phyloP scores from a whole-genome alignment of 2,113 vertebrate species.

The Triplophysa dalaica region DNA sequence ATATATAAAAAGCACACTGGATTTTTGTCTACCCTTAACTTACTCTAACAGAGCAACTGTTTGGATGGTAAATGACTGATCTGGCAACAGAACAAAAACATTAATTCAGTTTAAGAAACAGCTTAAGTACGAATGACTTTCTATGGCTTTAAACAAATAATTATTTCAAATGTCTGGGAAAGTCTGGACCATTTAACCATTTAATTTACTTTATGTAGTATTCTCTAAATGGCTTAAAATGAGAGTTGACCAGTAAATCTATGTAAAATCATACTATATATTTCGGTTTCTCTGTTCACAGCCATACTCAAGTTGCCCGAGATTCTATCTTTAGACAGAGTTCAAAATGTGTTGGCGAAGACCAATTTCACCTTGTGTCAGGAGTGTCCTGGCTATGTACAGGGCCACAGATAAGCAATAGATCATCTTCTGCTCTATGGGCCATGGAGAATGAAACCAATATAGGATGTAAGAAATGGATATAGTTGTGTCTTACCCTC shows the following conservation, averaged over 20 bases:
- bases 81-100: too few species aligned
- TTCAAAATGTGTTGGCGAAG: constrained; percentile 62
- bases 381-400: constrained; percentile 36
- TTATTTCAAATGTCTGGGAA: too few species aligned
- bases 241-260: constrained; percentile 11
- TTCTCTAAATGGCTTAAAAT: neutral
- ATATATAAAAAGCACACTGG: too few species aligned
- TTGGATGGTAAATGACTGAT: too few species aligned
- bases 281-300: constrained; percentile 4
- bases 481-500: constrained; percentile 5
- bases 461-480: constrained; percentile 38
- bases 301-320: neutral
- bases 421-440: constrained; percentile 53
- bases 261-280: constrained; percentile 14
- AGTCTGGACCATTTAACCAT: too few species aligned
- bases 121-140: too few species aligned
- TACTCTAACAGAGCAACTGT: too few species aligned
- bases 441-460: constrained; percentile 13
- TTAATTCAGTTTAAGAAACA: too few species aligned
- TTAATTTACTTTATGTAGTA: too few species aligned
- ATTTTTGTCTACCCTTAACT: too few species aligned
- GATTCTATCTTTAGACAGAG: constrained; percentile 27
- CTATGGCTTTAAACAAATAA: too few species aligned
- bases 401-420: constrained; percentile 49
- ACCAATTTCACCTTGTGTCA: constrained; percentile 59